Base-by-base conservation (phyloP, 2,113 vertebrate genomes). In the Rattus rattus region DNA sequence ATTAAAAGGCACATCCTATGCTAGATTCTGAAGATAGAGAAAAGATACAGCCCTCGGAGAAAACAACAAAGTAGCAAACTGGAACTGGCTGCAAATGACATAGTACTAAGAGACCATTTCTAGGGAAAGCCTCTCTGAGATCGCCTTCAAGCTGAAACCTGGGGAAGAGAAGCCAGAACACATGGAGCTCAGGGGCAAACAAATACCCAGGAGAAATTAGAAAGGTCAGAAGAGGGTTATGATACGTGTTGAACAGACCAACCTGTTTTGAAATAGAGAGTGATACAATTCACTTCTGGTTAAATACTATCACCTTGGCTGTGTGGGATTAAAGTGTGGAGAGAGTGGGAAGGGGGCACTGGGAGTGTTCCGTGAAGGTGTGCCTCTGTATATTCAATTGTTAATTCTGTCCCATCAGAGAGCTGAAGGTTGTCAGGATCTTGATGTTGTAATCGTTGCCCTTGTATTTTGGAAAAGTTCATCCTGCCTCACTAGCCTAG, bases 271-370 rank as follows among this genome's bases (percentile, higher is more conserved):
- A 61, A 72, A 77, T 17, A 19, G 36, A 28, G 17, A 80, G 47
- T 75, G 56, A 69, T 30, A 70, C 63, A 86, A 88, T 33, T 16
- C 43, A 96, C 19, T 61, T 77, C 47, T 28, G 16, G 54, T 61
- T 95, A 36, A 52, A 63, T 92, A 87, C 59, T 84, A 49, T 65
- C 12, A 90, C 56, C 80, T 87, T 95, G 56, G 36, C 17, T 94
- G 79, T 75, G 1, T 33, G 24, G 12, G 28, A 6, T 4, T 26
- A 14, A 28, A 13, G 30, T 67, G 8, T 22, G 20, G 26, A 65
- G 28, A 13, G 59, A 52, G 20, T 52, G 7, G 13, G 30, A 24
- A 22, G n/a, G 43, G 14, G 28, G 10, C 7, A n/a, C 24, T 39
- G 30, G 20, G 24, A 30, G 7, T 2, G 30, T 33, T 5, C 1